Evolutionary conservation across 2,797 vertebrate genomes (phyloP).

Genomic region (Choloepus didactylus): DNA sequence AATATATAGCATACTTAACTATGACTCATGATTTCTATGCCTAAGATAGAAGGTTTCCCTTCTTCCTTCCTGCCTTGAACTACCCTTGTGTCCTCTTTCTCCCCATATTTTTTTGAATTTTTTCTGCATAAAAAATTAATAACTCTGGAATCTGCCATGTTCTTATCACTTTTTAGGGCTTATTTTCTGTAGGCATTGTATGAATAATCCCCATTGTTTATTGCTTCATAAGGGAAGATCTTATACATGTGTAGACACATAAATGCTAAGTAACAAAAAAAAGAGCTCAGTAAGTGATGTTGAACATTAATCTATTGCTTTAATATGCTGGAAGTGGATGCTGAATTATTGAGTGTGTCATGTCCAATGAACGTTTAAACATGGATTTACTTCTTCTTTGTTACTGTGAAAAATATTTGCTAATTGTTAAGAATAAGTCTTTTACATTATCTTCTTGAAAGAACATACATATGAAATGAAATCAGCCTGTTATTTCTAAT

Average conservation of each 20-base stretch:
- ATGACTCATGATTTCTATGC: not conserved
- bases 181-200: not conserved
- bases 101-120: not conserved
- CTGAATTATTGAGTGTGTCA: not conserved
- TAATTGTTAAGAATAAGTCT: not conserved
- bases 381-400: not conserved
- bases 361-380: not conserved
- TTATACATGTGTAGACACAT: not conserved
- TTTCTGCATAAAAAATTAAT: slow-evolving; percentile 11
- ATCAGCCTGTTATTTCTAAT: slow-evolving; percentile 35
- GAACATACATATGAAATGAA: slow-evolving; percentile 14
- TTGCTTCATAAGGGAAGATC: not conserved
- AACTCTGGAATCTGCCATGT: not conserved
- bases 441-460: slow-evolving; percentile 4
- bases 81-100: not conserved
- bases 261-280: not conserved
- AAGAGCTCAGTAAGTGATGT: too few species aligned
- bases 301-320: not conserved
- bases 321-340: not conserved
- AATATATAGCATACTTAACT: not conserved
- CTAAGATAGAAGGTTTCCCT: not conserved
- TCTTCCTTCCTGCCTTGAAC: not conserved
- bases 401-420: not conserved
- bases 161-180: not conserved
- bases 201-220: not conserved